phyloP scores from a whole-genome alignment of 2,113 vertebrate genomes.

The Talpa occidentalis region DNA sequence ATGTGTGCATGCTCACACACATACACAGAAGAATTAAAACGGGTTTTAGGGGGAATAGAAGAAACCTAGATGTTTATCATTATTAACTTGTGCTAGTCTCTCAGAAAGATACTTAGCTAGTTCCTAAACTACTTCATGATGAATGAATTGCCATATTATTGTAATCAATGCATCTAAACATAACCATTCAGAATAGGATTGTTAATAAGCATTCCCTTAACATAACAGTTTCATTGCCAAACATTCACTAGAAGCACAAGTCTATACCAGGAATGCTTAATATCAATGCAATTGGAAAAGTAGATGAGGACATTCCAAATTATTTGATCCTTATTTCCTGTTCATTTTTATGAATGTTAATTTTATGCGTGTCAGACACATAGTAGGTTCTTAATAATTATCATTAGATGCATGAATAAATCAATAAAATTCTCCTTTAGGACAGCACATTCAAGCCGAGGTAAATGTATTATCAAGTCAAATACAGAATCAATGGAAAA shows the following conservation, averaged over 20 bases:
- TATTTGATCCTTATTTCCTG: slow-evolving; percentile 38
- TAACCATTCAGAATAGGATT: slow-evolving; percentile 41
- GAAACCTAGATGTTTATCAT: slow-evolving; percentile 57
- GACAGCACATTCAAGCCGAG: slow-evolving; percentile 18
- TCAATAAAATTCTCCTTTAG: neutral
- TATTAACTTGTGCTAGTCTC: slow-evolving; percentile 54
- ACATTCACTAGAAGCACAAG: slow-evolving; percentile 12
- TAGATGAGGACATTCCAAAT: slow-evolving; percentile 38
- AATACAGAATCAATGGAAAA: slow-evolving; percentile 29
- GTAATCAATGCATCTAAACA: slow-evolving; percentile 58
- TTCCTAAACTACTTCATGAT: slow-evolving; percentile 59
- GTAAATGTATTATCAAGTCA: slow-evolving; percentile 1
- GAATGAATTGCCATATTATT: slow-evolving; percentile 48
- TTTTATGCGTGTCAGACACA: slow-evolving; percentile 41
- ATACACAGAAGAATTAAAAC: slow-evolving; percentile 36
- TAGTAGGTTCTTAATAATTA: slow-evolving; percentile 22
- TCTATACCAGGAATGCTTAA: slow-evolving; percentile 46
- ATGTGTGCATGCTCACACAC: too few species aligned
- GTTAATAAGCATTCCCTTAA: slow-evolving; percentile 49
- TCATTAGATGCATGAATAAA: slow-evolving; percentile 31
- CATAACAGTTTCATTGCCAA: slow-evolving; percentile 57
- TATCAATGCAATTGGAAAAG: slow-evolving; percentile 61
- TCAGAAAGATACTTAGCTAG: slow-evolving; percentile 47
- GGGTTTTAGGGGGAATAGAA: slow-evolving; percentile 42
- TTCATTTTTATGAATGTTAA: too few species aligned